Percentiles rank a stretch among this genome's conserved stretches.
Evolutionary conservation across 2,113 vertebrate genomes (phyloP).

Genomic region (Tragelaphus buxtoni): DNA sequence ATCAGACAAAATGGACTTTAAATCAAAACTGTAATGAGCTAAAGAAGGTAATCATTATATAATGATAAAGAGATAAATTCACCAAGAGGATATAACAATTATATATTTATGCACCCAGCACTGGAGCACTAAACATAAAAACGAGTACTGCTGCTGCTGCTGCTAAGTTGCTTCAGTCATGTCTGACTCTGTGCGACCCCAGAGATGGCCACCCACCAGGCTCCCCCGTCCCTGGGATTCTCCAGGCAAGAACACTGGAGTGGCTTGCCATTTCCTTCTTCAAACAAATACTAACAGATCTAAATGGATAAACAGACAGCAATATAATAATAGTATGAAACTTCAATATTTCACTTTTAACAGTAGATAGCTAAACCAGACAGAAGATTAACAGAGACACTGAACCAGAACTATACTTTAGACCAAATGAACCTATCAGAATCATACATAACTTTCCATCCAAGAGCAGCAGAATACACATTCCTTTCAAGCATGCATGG

Average conservation of each 20-base stretch:
- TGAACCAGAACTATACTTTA: neutral
- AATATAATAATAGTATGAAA: neutral
- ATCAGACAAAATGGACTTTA: neutral
- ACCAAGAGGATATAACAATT: neutral
- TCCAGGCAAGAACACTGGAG: too few species aligned
- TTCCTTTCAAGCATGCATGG: neutral
- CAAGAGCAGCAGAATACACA: neutral
- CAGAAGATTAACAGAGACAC: neutral
- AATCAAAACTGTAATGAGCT: neutral
- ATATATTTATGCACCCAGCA: neutral
- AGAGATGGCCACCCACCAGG: too few species aligned
- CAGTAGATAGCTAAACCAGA: neutral
- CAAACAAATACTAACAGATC: neutral
- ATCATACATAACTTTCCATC: neutral
- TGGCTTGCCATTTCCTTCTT: too few species aligned
- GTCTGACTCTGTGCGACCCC: too few species aligned
- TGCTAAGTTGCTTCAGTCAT: too few species aligned
- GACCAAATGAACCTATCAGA: neutral
- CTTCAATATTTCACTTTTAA: neutral
- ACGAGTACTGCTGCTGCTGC: neutral
- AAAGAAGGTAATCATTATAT: neutral
- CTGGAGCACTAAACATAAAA: neutral
- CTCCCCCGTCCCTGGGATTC: too few species aligned
- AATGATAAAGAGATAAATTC: neutral
- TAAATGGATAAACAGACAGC: neutral